These are phyloP conservation scores for Eupeodes latifasciatus DNA, from an alignment of 2,888 invertebrate species.

Conservation along the genomic window DNA sequence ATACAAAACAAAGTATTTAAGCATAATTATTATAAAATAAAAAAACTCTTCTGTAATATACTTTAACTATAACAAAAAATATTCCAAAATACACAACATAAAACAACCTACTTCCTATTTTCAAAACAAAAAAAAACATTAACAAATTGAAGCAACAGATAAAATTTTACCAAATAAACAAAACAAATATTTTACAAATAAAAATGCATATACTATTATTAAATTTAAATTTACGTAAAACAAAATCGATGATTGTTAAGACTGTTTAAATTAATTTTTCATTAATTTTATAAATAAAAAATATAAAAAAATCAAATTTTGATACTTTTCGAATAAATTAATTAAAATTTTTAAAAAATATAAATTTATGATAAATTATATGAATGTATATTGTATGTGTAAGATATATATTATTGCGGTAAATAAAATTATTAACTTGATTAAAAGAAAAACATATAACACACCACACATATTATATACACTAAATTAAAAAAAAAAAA, in stretches of 20 bases:
- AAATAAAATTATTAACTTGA: not conserved
- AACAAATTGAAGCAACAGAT: not conserved
- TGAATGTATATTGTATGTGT: constrained; percentile 11
- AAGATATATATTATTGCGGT: not conserved
- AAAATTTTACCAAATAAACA: constrained; percentile 2
- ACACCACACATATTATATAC: not conserved
- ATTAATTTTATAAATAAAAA: constrained; percentile 18
- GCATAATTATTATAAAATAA: constrained; percentile 11
- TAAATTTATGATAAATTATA: constrained; percentile 17
- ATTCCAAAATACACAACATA: not conserved
- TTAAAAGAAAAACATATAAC: not conserved
- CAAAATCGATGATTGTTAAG: constrained; percentile 58
- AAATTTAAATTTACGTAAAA: constrained; percentile 9
- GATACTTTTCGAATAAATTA: constrained; percentile 47
- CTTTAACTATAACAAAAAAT: constrained; percentile 15
- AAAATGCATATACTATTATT: not conserved
- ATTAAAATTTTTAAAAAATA: constrained; percentile 1
- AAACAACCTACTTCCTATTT: constrained; percentile 52
- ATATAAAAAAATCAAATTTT: constrained; percentile 41
- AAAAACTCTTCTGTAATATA: constrained; percentile 8
- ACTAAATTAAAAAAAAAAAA: not conserved
- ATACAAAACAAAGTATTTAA: constrained; percentile 2
- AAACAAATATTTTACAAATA: constrained; percentile 11
- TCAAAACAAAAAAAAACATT: constrained; percentile 9
- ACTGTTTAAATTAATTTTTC: constrained; percentile 62